Base-by-base conservation (phyloP, 2,888 invertebrate species). In the Dascillus cervinus region DNA sequence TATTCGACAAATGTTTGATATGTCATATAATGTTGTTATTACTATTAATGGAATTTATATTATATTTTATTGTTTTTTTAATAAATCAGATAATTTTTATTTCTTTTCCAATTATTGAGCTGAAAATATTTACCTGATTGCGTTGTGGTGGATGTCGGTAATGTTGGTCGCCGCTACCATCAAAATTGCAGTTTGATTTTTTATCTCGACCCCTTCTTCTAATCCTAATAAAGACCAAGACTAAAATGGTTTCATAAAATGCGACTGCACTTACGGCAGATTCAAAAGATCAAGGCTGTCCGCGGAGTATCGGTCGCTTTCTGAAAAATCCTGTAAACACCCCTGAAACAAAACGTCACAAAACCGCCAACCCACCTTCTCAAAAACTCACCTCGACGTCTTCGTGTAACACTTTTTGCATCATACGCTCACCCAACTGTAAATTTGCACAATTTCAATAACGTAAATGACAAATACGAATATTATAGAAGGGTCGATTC, bases 271-370 rank as follows among this genome's bases (percentile, higher is more conserved):
- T 44, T 52, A 64, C 64, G 58, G 55, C 42, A 62, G 54, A 55
- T 63, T 62, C 43, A 62, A 50, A 31, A 62, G 50, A 54, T 62
- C 60, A 35, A 60, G 46, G 37, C 60, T 52, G 37, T 56, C 55
- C 39, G 59, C 49, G 38, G 49, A 53, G 33, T 52, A 48, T 35
- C 47, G 52, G 45, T 58, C 59, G 46, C 49, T 53, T 36, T 56
- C 56, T 27, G 54, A 52, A 35, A 47, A 44, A 44, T 51, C 50
- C 20, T 46, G 47, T 32, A 42, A 34, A 41, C 41, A 46, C 34
- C 46, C 47, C 58, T 57, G 41, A 52, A 56, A 54, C 35, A 46
- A n/a, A n/a, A n/a, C n/a, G n/a, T n/a, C n/a, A n/a, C n/a, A n/a
- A n/a, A n/a, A n/a, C n/a, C n/a, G n/a, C n/a, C n/a, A n/a, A n/a